These are phyloP conservation scores for Crocidura indochinensis DNA, from an alignment of 2,797 vertebrate genomes.

Conservation along the genomic window DNA sequence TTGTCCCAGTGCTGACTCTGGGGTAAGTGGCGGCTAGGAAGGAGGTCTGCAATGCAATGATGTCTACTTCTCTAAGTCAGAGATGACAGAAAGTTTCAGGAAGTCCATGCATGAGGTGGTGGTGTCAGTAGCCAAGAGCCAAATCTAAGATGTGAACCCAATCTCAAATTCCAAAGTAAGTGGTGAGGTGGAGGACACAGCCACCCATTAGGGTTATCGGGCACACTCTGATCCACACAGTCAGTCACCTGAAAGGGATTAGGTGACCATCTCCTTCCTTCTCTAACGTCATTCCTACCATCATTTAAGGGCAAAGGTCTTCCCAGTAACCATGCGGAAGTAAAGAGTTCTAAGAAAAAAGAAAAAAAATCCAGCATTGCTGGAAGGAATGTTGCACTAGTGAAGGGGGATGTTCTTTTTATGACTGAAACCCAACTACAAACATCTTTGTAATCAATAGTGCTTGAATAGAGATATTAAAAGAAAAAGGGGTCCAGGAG, in stretches of 20 bases:
- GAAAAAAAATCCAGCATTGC: too few relatives aligned
- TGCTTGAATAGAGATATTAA: too few relatives aligned
- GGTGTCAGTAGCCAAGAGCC: not conserved
- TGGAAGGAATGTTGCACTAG: too few relatives aligned
- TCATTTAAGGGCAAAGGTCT: not conserved
- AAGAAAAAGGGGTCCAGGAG: too few relatives aligned
- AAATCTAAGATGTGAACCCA: not conserved
- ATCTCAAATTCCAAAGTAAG: constrained; percentile 28
- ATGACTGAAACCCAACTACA: too few relatives aligned
- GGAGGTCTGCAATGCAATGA: constrained; percentile 29
- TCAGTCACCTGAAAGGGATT: not conserved
- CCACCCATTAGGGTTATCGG: not conserved
- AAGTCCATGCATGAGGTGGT: constrained; percentile 1
- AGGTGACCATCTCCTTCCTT: not conserved
- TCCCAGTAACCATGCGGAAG: not conserved
- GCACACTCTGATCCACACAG: constrained; percentile 2
- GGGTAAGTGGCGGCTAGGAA: not conserved
- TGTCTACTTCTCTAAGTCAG: constrained; percentile 37
- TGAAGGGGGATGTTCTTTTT: too few relatives aligned
- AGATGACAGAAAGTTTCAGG: constrained; percentile 44
- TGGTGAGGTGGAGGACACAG: not conserved
- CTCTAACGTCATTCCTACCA: not conserved
- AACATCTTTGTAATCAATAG: too few relatives aligned
- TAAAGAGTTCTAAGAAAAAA: constrained; percentile 17
- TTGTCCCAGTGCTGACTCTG: constrained; percentile 6